phyloP scores from a whole-genome alignment of 1,140 invertebrate species.

The Pectinophora gossypiella region DNA sequence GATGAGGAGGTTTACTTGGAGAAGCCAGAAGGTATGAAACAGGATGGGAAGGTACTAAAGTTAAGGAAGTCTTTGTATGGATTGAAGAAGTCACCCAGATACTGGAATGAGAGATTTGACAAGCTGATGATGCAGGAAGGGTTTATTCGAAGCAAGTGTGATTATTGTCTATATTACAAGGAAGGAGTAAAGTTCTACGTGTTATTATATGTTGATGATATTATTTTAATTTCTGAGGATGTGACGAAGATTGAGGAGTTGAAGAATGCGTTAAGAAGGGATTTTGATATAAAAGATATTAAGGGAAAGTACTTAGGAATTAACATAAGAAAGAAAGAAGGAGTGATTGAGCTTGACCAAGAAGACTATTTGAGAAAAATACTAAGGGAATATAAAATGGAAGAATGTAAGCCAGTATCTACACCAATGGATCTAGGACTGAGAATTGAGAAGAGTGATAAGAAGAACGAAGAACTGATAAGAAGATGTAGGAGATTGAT shows the following conservation, averaged over 20 bases:
- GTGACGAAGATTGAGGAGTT: slow-evolving; percentile 5
- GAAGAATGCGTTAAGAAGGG: not conserved
- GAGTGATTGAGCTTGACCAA: slow-evolving; percentile 22
- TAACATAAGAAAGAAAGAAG: slow-evolving; percentile 19
- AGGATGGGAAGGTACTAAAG: slow-evolving; percentile 19
- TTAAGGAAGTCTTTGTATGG: slow-evolving; percentile 15
- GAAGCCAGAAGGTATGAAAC: slow-evolving; percentile 34
- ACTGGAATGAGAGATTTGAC: slow-evolving; percentile 30
- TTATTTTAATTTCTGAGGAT: slow-evolving; percentile 29
- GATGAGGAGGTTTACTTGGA: slow-evolving; percentile 48
- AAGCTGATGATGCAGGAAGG: slow-evolving; percentile 18
- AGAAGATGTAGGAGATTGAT: slow-evolving; percentile 23
- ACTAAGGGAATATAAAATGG: slow-evolving; percentile 25
- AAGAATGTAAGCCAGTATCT: slow-evolving; percentile 4
- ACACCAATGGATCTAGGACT: slow-evolving; percentile 1
- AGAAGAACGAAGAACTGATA: too few species aligned
- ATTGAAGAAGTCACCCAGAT: slow-evolving; percentile 10
- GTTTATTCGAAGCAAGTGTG: slow-evolving; percentile 20
- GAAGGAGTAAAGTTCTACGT: slow-evolving; percentile 21
- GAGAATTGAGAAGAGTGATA: too few species aligned
- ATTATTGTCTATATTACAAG: slow-evolving; percentile 37
- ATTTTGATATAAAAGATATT: slow-evolving; percentile 12
- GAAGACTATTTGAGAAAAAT: slow-evolving; percentile 27
- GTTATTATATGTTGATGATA: slow-evolving; percentile 37
- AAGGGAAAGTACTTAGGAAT: slow-evolving; percentile 23